phyloP scores from a whole-genome alignment of 2,888 invertebrate genomes.

The Andrena minutula region DNA sequence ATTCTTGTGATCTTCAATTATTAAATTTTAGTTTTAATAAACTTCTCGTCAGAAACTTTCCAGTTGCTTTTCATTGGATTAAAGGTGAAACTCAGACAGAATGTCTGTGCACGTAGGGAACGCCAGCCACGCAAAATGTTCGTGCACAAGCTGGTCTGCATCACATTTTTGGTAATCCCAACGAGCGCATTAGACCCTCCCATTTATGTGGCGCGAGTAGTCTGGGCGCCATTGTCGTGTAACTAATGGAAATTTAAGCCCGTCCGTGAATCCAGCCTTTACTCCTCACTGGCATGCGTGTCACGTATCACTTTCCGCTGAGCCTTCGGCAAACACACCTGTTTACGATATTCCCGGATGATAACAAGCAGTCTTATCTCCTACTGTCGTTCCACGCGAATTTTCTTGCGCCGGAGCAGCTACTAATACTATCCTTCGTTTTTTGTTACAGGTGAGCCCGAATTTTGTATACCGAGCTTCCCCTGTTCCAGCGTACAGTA shows the following conservation, averaged over 20 bases:
- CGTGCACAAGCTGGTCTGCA: slow-evolving; percentile 18
- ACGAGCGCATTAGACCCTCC: slow-evolving; percentile 47
- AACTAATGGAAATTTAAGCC: slow-evolving; percentile 81
- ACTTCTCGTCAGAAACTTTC: not conserved
- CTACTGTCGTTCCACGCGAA: slow-evolving; percentile 46
- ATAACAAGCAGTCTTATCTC: slow-evolving; percentile 78
- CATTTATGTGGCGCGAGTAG: slow-evolving; percentile 75
- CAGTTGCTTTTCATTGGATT: not conserved
- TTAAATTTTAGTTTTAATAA: not conserved
- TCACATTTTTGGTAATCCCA: slow-evolving; percentile 62
- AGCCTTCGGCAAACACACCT: slow-evolving; percentile 81
- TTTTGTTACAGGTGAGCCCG: slow-evolving; percentile 72
- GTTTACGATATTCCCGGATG: slow-evolving; percentile 81
- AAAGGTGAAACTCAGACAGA: not conserved
- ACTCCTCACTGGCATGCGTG: slow-evolving; percentile 80
- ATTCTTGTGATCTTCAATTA: too few species aligned
- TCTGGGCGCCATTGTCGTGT: slow-evolving; percentile 77
- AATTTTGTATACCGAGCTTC: not conserved
- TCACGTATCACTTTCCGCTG: slow-evolving; percentile 82
- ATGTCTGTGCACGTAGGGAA: not conserved
- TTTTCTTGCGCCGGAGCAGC: slow-evolving; percentile 33
- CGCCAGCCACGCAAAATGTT: slow-evolving; percentile 8
- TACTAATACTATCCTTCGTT: slow-evolving; percentile 27
- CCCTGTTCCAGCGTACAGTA: not conserved
- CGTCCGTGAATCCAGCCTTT: slow-evolving; percentile 77